Conservation (phyloP, 1,140 invertebrate genomes). For the Conus ventricosus region DNA sequence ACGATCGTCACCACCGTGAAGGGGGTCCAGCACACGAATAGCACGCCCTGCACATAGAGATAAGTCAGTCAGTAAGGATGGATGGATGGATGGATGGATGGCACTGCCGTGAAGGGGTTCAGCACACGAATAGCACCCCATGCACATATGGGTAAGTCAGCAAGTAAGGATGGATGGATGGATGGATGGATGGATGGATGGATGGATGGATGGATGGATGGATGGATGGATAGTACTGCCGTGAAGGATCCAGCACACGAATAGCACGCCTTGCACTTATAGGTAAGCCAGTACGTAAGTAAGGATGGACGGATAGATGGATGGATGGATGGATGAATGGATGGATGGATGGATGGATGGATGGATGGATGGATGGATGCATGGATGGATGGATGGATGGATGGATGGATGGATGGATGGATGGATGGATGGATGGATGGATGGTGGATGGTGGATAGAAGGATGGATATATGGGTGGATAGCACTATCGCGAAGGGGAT, state of each 20-base stretch:
- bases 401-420: too few species aligned
- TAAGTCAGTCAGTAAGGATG: neutral
- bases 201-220: too few species aligned
- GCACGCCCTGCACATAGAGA: constrained; percentile 47
- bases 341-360: too few species aligned
- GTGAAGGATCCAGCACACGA: constrained; percentile 64
- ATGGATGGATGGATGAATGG: constrained; percentile 24
- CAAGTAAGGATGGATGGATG: too few species aligned
- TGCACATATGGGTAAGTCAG: constrained; percentile 37
- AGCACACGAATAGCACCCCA: constrained; percentile 55
- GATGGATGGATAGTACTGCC: constrained; percentile 22
- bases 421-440: too few species aligned
- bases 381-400: too few species aligned
- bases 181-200: too few species aligned
- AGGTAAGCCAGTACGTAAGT: neutral
- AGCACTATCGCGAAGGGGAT: constrained; percentile 58
- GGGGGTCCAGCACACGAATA: constrained; percentile 65
- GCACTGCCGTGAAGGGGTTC: constrained; percentile 57
- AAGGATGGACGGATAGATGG: too few species aligned
- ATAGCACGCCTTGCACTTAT: constrained; percentile 51
- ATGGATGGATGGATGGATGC: too few species aligned
- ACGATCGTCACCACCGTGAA: constrained; percentile 52
- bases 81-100: constrained; percentile 37
- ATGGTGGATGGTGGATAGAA: too few species aligned
- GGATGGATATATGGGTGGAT: too few species aligned